phyloP scores from a whole-genome alignment of 2,797 vertebrate genomes.

The Lepus townsendii region DNA sequence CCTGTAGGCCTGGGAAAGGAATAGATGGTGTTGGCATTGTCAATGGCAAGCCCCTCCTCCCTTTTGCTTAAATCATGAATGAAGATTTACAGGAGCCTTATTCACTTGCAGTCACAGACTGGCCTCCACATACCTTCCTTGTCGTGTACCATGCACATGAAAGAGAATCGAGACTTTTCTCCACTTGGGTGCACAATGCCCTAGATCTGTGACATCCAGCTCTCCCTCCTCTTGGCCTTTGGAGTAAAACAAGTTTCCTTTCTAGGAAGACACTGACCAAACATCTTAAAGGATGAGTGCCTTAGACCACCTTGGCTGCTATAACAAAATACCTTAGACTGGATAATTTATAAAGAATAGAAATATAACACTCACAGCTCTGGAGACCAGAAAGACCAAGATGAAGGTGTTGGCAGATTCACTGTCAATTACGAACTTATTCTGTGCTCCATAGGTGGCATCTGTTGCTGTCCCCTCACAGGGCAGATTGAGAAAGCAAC shows the following conservation, averaged over 20 bases:
- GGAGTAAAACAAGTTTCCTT: neutral
- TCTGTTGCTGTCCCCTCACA: neutral
- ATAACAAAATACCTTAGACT: neutral
- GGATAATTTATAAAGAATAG: neutral
- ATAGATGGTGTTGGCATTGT: neutral
- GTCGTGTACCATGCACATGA: conserved; percentile 7
- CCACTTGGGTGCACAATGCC: neutral
- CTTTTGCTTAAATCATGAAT: neutral
- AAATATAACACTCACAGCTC: neutral
- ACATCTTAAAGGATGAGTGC: neutral
- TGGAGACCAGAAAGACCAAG: neutral
- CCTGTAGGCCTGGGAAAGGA: neutral
- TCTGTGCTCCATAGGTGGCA: neutral
- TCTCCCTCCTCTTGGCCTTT: neutral
- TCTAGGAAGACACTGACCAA: neutral
- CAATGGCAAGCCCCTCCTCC: neutral
- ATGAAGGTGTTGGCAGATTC: neutral
- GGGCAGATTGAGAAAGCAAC: neutral
- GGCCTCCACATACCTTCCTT: neutral
- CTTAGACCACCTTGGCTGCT: too few relatives aligned
- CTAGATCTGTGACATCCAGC: neutral
- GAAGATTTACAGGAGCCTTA: conserved; percentile 45
- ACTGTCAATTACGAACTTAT: neutral
- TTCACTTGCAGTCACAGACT: neutral
- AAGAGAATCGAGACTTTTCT: neutral